phyloP scores from a whole-genome alignment of 1,140 invertebrate species.

The Heliconius himera region DNA sequence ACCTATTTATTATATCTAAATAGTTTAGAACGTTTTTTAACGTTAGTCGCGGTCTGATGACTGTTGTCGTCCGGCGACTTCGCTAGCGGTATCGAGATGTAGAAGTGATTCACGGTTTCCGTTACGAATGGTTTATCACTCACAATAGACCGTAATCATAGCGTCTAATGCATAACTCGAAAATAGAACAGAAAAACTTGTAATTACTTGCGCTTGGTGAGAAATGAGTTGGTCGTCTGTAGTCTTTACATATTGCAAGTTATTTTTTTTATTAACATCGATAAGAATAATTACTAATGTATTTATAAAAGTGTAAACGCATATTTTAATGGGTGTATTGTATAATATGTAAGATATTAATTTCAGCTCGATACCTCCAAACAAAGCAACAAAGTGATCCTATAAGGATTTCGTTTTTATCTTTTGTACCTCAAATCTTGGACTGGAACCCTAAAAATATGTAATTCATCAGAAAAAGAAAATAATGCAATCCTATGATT shows the following conservation, averaged over 20 bases:
- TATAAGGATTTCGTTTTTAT: too few relatives aligned
- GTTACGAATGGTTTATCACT: conserved; percentile 47
- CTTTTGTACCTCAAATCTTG: too few relatives aligned
- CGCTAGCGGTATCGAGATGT: conserved; percentile 50
- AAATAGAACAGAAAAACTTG: conserved; percentile 29
- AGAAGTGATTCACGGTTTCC: conserved; percentile 44
- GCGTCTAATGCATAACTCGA: conserved; percentile 23
- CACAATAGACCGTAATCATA: conserved; percentile 38
- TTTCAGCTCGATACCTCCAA: too few relatives aligned
- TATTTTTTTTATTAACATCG: too few relatives aligned
- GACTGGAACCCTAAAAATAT: too few relatives aligned
- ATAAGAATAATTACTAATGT: too few relatives aligned
- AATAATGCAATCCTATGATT: too few relatives aligned
- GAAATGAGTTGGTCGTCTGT: background rate
- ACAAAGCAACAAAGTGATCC: too few relatives aligned
- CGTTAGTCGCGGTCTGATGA: conserved; percentile 48
- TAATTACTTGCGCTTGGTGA: conserved; percentile 20
- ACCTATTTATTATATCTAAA: background rate
- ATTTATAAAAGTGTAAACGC: too few relatives aligned
- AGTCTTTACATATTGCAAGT: background rate
- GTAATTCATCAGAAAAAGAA: too few relatives aligned
- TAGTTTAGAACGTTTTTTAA: background rate
- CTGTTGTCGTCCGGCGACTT: conserved; percentile 25
- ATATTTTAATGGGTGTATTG: too few relatives aligned
- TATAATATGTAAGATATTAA: too few relatives aligned